Evolutionary conservation across 1,140 invertebrate genomes (phyloP).

Genomic region (Cherax quadricarinatus): DNA sequence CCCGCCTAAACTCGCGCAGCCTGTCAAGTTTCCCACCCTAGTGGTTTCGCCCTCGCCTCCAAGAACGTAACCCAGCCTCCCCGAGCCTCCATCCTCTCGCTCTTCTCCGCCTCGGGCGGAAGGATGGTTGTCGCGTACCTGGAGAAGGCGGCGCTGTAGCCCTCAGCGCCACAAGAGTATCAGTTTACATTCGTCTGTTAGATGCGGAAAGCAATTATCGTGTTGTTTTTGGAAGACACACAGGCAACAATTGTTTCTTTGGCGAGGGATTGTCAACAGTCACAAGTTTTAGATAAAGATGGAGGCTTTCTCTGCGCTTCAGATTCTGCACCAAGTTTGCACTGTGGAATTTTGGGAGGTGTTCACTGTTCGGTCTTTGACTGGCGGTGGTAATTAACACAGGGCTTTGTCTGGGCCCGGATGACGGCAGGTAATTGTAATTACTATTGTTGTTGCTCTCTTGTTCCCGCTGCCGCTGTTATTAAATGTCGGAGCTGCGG

Average conservation of each 20-base stretch:
- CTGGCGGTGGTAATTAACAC: conserved; percentile 19
- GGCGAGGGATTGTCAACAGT: conserved; percentile 55
- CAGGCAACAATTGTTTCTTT: conserved; percentile 70
- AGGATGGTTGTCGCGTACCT: background rate
- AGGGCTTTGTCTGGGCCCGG: background rate
- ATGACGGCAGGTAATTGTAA: background rate
- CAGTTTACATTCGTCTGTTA: conserved; percentile 72
- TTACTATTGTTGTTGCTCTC: background rate
- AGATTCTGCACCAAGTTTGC: conserved; percentile 1
- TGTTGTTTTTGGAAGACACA: conserved; percentile 70
- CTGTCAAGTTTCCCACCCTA: conserved; percentile 71
- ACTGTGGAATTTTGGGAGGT: conserved; percentile 18
- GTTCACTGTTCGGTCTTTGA: conserved; percentile 1
- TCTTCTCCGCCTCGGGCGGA: background rate
- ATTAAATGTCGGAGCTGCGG: background rate
- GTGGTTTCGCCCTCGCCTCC: conserved; percentile 46
- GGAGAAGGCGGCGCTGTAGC: background rate
- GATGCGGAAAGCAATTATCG: conserved; percentile 72
- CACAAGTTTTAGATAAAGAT: conserved; percentile 51
- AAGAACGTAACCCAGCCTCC: conserved; percentile 30
- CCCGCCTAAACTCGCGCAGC: conserved; percentile 71
- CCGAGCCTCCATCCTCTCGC: background rate
- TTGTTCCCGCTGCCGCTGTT: background rate
- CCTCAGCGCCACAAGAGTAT: conserved; percentile 11
- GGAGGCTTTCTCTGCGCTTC: background rate